phyloP scores from a whole-genome alignment of 2,888 invertebrate genomes.

The Euplagia quadripunctaria region DNA sequence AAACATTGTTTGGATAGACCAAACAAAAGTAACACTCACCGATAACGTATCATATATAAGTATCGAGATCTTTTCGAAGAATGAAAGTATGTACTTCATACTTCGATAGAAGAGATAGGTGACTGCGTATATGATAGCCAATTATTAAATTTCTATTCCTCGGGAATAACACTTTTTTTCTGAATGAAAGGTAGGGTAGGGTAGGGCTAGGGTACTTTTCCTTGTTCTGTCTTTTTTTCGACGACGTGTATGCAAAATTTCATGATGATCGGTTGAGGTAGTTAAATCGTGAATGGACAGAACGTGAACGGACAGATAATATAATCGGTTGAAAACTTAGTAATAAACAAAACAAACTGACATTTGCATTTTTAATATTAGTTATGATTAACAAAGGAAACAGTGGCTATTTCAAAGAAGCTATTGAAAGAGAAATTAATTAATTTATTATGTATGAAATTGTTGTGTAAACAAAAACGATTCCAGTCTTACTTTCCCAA shows the following conservation, averaged over 20 bases:
- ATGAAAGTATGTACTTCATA: neutral
- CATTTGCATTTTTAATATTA: too few species aligned
- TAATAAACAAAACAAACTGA: too few species aligned
- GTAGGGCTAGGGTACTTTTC: too few species aligned
- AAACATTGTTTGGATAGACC: slow-evolving; percentile 41
- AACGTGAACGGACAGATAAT: too few species aligned
- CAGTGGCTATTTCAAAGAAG: neutral
- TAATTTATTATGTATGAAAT: neutral
- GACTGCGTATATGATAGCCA: neutral
- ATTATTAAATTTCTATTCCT: neutral
- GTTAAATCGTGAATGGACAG: too few species aligned
- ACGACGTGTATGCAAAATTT: neutral
- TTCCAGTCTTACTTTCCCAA: neutral
- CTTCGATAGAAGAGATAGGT: neutral
- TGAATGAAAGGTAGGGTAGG: neutral
- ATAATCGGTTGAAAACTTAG: too few species aligned
- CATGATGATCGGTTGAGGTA: too few species aligned
- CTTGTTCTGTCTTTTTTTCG: neutral
- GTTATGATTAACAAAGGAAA: neutral
- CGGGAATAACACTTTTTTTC: too few species aligned
- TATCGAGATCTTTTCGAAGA: slow-evolving; percentile 3
- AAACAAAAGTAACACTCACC: slow-evolving; percentile 20
- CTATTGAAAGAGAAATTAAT: neutral
- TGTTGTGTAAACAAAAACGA: neutral
- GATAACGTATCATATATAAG: slow-evolving; percentile 27